Conservation (phyloP, 2,888 invertebrate genomes). For the Agrochola litura region DNA sequence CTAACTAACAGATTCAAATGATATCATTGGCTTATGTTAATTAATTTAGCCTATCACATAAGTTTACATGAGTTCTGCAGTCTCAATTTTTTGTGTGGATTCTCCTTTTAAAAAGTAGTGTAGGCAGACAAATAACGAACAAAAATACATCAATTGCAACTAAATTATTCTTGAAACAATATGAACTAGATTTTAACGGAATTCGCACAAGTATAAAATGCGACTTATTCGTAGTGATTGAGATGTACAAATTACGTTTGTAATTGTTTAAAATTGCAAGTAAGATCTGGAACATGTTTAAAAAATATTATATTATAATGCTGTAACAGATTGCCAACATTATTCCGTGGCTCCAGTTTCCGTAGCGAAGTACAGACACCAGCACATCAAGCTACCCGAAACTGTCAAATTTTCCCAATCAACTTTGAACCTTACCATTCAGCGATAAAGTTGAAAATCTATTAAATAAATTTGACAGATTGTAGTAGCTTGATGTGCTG, state of each 20-base stretch:
- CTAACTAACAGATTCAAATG: not conserved
- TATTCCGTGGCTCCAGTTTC: not conserved
- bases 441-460: too few relatives aligned
- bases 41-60: not conserved
- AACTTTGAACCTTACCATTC: too few relatives aligned
- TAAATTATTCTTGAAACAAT: slow-evolving; percentile 25
- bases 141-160: not conserved
- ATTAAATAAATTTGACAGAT: too few relatives aligned
- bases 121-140: not conserved
- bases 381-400: too few relatives aligned
- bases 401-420: too few relatives aligned
- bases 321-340: not conserved
- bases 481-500: too few relatives aligned
- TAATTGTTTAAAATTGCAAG: slow-evolving; percentile 16
- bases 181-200: not conserved
- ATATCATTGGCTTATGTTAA: not conserved
- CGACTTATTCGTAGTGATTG: slow-evolving; percentile 24
- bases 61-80: not conserved
- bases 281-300: slow-evolving; percentile 17
- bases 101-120: not conserved
- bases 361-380: not conserved
- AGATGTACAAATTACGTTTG: slow-evolving; percentile 41
- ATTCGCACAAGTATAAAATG: slow-evolving; percentile 38
- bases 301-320: slow-evolving; percentile 2
- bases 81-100: not conserved